Conservation (phyloP, 2,113 vertebrate genomes). For the Coryphaenoides rupestris region DNA sequence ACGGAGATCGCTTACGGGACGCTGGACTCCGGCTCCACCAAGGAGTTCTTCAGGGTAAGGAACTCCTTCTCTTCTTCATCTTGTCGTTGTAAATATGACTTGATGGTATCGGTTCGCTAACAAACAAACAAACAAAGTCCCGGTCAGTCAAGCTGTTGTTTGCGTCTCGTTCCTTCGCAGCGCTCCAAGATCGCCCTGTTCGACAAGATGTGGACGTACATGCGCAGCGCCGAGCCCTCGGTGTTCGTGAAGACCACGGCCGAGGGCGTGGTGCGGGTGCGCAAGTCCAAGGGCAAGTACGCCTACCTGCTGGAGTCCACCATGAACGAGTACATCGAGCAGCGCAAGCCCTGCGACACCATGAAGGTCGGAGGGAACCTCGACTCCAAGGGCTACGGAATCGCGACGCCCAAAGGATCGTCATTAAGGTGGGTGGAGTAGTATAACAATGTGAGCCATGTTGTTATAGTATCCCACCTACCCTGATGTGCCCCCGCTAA, state of each 20-base stretch:
- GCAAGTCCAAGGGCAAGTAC: conserved; percentile 99
- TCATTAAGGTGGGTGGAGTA: conserved; percentile 99
- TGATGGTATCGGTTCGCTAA: too few relatives aligned
- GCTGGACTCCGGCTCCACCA: conserved; percentile 96
- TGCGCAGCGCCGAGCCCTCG: conserved; percentile 96
- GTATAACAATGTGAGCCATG: conserved; percentile 99
- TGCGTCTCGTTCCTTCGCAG: conserved; percentile 64
- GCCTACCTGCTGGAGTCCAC: conserved; percentile 98
- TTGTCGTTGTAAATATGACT: too few relatives aligned
- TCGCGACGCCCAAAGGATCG: conserved; percentile 99
- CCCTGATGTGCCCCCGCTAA: conserved; percentile 99
- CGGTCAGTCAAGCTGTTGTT: neutral
- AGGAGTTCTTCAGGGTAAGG: conserved; percentile 98
- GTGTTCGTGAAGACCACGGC: conserved; percentile 99
- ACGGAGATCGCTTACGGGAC: conserved; percentile 97
- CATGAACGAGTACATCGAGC: conserved; percentile 99
- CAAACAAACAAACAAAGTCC: too few relatives aligned
- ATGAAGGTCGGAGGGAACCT: conserved; percentile 99
- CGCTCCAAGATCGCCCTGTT: conserved; percentile 99
- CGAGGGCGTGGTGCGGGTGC: conserved; percentile 93
- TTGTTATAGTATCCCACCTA: conserved; percentile 99
- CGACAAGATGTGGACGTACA: conserved; percentile 99
- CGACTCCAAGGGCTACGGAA: conserved; percentile 99
- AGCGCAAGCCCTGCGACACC: conserved; percentile 98
- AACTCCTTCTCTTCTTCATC: too few relatives aligned